phyloP scores from a whole-genome alignment of 2,888 invertebrate genomes.

The Coleophora deauratella region DNA sequence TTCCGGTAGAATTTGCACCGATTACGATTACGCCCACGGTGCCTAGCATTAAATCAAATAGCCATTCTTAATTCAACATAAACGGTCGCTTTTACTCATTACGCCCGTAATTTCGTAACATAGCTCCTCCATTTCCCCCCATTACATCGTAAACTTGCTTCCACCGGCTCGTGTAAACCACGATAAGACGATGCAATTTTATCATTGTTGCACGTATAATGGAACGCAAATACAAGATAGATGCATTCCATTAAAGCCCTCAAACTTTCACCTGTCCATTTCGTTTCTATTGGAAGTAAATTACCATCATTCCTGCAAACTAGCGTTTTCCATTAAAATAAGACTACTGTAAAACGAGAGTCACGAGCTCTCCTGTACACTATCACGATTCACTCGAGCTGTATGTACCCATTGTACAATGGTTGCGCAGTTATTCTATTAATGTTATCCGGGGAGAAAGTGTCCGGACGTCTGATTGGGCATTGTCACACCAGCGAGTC shows the following conservation, averaged over 20 bases:
- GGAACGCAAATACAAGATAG: slow-evolving; percentile 21
- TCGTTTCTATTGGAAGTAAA: slow-evolving; percentile 47
- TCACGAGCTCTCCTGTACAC: slow-evolving; percentile 64
- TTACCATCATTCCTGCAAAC: slow-evolving; percentile 51
- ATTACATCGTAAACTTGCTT: slow-evolving; percentile 8
- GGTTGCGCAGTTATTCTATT: slow-evolving; percentile 58
- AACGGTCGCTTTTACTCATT: slow-evolving; percentile 37
- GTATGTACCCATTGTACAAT: too few species aligned
- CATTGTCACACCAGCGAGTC: not conserved
- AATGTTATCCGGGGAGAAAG: slow-evolving; percentile 63
- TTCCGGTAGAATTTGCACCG: slow-evolving; percentile 27
- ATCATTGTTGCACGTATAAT: slow-evolving; percentile 26
- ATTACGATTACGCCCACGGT: slow-evolving; percentile 19
- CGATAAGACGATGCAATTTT: slow-evolving; percentile 22
- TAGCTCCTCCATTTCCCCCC: slow-evolving; percentile 31
- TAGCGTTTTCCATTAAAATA: slow-evolving; percentile 54
- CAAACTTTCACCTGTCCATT: slow-evolving; percentile 58
- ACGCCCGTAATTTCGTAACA: slow-evolving; percentile 38
- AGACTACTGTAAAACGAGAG: slow-evolving; percentile 59
- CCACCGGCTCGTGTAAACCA: slow-evolving; percentile 10
- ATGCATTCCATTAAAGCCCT: slow-evolving; percentile 33
- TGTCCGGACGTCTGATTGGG: slow-evolving; percentile 14
- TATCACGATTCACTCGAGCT: slow-evolving; percentile 59
- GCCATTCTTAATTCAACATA: slow-evolving; percentile 37
- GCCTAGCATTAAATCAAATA: slow-evolving; percentile 44